phyloP scores from a whole-genome alignment of 2,888 invertebrate genomes.

The Rhimphoctona megacephalus region DNA sequence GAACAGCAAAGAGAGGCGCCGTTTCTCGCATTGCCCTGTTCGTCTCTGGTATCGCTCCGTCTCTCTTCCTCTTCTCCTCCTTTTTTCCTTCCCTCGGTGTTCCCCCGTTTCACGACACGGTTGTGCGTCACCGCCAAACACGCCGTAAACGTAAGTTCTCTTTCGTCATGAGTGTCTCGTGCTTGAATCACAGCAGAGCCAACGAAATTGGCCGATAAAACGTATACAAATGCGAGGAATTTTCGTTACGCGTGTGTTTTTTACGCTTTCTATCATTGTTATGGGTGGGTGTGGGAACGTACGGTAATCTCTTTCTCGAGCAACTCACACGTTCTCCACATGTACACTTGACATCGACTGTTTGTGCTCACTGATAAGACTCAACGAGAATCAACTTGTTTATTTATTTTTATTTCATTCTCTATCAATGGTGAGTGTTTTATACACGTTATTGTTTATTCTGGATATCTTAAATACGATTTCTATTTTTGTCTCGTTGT shows the following conservation, averaged over 20 bases:
- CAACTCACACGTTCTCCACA: conserved; percentile 7
- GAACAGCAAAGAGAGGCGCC: conserved; percentile 8
- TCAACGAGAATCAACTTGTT: conserved; percentile 7
- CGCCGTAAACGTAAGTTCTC: conserved; percentile 7
- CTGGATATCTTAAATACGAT: neutral
- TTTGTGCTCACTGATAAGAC: conserved; percentile 30
- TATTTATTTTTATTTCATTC: conserved; percentile 4
- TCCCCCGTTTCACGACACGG: neutral
- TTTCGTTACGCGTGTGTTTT: conserved; percentile 25
- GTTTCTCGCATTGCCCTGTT: conserved; percentile 15
- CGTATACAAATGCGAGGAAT: conserved; percentile 16
- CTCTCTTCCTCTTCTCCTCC: conserved; percentile 9
- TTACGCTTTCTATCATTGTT: conserved; percentile 11
- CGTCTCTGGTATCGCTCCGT: neutral
- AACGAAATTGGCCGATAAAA: conserved; percentile 20
- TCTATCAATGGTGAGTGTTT: conserved; percentile 35
- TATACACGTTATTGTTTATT: conserved; percentile 11
- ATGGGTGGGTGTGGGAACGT: conserved; percentile 14
- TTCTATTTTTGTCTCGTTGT: neutral
- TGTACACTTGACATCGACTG: conserved; percentile 3
- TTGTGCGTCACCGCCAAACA: conserved; percentile 41
- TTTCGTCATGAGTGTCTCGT: conserved; percentile 36
- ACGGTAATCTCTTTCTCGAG: conserved; percentile 15
- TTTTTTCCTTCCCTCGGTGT: neutral
- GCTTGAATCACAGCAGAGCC: neutral